A percentile compares a stretch with the other conserved stretches of the same genome.
Conservation (phyloP, 2,888 invertebrate genomes). For the Erpobdella octoculata region DNA sequence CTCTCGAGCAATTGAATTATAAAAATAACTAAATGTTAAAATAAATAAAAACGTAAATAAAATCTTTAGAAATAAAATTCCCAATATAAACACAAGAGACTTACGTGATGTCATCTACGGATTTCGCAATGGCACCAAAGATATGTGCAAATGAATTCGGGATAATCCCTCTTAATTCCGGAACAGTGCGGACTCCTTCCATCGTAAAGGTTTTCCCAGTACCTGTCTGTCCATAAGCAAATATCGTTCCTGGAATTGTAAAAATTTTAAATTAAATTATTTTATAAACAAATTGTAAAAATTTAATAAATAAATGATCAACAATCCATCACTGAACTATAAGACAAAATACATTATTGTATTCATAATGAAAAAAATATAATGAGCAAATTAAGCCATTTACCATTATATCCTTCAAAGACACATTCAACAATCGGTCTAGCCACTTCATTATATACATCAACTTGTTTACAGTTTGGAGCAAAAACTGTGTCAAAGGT, state of each 20-base stretch:
- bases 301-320: conserved; percentile 4
- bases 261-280: not conserved
- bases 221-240: conserved; percentile 66
- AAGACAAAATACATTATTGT: no score
- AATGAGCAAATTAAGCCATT: no score
- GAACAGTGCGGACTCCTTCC: conserved; percentile 80
- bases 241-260: conserved; percentile 56
- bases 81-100: not conserved
- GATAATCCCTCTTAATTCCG: conserved; percentile 87
- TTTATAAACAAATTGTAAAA: not conserved
- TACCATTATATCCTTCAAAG: conserved; percentile 89
- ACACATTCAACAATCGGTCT: conserved; percentile 94
- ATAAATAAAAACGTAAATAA: not conserved
- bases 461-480: conserved; percentile 73
- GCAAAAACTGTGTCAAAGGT: conserved; percentile 92
- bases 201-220: conserved; percentile 98
- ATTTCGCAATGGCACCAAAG: conserved; percentile 91
- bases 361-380: no score
- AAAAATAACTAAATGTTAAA: no score
- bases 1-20: not conserved
- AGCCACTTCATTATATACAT: conserved; percentile 90
- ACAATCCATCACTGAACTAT: not conserved
- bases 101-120: conserved; percentile 78
- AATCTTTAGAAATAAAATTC: conserved; percentile 3
- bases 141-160: conserved; percentile 98